Evolutionary conservation across 2,888 invertebrate species (phyloP).

Genomic region (Neelides folsomi): DNA sequence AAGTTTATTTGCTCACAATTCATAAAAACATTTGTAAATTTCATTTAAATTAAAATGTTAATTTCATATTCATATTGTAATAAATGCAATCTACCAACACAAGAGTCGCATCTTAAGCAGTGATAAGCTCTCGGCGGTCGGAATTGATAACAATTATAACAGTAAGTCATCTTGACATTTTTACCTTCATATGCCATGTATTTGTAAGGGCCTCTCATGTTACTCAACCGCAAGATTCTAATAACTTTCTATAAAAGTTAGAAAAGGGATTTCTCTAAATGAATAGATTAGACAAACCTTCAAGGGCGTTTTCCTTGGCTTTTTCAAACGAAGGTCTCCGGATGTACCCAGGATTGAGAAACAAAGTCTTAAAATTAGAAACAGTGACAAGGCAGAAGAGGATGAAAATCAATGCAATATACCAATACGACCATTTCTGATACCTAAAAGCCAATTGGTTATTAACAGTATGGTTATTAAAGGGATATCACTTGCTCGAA

Average conservation of each 20-base stretch:
- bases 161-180: constrained; percentile 9
- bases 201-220: too few species aligned
- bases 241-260: too few species aligned
- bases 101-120: constrained; percentile 23
- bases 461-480: too few species aligned
- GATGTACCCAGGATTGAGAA: constrained; percentile 21
- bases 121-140: constrained; percentile 14
- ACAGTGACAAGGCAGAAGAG: too few species aligned
- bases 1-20: background rate
- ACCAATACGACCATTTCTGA: too few species aligned
- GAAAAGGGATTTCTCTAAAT: too few species aligned
- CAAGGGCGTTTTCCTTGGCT: constrained; percentile 13
- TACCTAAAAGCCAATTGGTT: too few species aligned
- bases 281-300: constrained; percentile 3
- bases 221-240: too few species aligned
- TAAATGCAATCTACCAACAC: constrained; percentile 16
- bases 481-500: too few species aligned
- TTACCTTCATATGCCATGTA: background rate
- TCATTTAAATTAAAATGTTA: too few species aligned
- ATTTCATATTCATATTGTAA: background rate
- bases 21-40: background rate
- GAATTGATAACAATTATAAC: constrained; percentile 21
- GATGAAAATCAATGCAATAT: too few species aligned
- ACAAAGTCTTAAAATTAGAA: constrained; percentile 14
- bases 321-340: constrained; percentile 14